phyloP scores from a whole-genome alignment of 2,888 invertebrate species.

The Melinaea marsaeus region DNA sequence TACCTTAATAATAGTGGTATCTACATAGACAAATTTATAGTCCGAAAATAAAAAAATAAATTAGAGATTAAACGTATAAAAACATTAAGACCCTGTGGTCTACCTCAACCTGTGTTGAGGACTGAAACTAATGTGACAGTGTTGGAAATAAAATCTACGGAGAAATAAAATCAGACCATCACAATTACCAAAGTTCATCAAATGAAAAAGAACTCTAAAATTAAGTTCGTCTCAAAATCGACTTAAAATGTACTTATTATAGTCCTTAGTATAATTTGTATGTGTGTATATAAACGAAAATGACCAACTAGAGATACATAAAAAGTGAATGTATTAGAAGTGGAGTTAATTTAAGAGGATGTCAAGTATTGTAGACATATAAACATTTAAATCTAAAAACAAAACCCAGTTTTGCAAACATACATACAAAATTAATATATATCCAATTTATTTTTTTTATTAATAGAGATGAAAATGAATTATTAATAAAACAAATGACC shows the following conservation, averaged over 20 bases:
- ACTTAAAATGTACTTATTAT: background rate
- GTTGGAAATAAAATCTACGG: constrained; percentile 29
- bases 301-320: constrained; percentile 20
- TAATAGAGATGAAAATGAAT: too few species aligned
- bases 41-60: constrained; percentile 20
- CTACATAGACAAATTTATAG: constrained; percentile 2
- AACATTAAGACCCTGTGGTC: constrained; percentile 29
- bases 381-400: too few species aligned
- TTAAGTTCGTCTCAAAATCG: constrained; percentile 7
- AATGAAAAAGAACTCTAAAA: constrained; percentile 1
- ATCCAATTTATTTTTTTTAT: too few species aligned
- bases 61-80: constrained; percentile 23
- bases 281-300: constrained; percentile 24
- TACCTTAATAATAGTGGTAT: too few species aligned
- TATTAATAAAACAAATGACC: too few species aligned
- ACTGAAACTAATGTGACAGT: constrained; percentile 34
- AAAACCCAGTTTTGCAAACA: too few species aligned
- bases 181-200: constrained; percentile 41
- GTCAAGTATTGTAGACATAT: background rate
- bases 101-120: too few species aligned
- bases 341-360: constrained; percentile 19
- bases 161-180: constrained; percentile 38
- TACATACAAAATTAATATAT: too few species aligned
- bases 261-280: background rate
- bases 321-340: constrained; percentile 25